Evolutionary conservation across 1,140 invertebrate genomes (phyloP), one percentile per base, ranked within the genome.

Genomic region (Bombus difficillimus): DNA sequence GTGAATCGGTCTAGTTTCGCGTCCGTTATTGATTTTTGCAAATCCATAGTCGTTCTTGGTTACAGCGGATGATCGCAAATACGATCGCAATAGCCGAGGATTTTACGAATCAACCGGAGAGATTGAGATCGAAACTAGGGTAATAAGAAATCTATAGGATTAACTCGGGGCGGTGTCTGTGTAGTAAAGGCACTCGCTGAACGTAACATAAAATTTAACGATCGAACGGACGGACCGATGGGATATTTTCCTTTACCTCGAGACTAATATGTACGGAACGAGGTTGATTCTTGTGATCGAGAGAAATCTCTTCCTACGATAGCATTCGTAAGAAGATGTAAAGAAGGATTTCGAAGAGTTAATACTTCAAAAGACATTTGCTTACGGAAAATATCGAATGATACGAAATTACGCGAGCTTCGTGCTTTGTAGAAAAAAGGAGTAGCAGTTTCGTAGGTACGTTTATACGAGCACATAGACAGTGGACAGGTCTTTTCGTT

Each of bases 191-290:
- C n/a, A 41, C 41, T 75, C 57, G 71, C 22, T 13, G 41, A 47
- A 37, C 41, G 73, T 76, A 83, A 77, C 81, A 34, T 83, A 69
- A 83, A 77, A 83, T 83, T 83, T 74, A 77, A 83, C 74, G 81
- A 76, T 22, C 59, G 71, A 68, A 78, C 74, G 81, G 57, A 37
- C 62, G 59, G 18, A 77, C 59, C 81, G 81, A 83, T 53, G 41
- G 73, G 75, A 32, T 76, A 74, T 77, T 34, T 77, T 32, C 62
- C 39, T 77, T n/a, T 53, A 68, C 25, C 41, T 9, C n/a, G 25
- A 22, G 62, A 53, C 62, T 77, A 77, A 83, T 77, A 83, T 37
- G 25, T 53, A 15, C 47, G 68, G 12, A 72, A 57, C 37, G 69
- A 43, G 69, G n/a, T 43, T n/a, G 53, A 32, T 9, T 3, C 32